phyloP scores from a whole-genome alignment of 2,888 invertebrate species.

The Tipula unca region DNA sequence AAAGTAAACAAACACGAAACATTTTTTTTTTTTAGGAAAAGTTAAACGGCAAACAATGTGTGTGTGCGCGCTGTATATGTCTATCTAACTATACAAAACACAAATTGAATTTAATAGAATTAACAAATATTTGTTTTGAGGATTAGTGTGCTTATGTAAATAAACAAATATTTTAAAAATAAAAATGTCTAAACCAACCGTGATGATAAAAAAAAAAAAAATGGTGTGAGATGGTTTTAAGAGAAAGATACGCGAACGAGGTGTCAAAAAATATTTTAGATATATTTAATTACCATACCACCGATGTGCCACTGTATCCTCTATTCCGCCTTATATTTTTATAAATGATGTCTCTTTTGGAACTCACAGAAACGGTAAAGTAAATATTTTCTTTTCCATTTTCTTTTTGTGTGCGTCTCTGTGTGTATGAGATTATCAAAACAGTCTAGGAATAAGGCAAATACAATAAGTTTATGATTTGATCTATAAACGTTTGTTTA shows the following conservation, averaged over 20 bases:
- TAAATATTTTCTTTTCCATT: not conserved
- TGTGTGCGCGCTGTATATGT: not conserved
- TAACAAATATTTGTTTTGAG: conserved; percentile 16
- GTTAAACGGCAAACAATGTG: not conserved
- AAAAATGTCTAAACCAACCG: not conserved
- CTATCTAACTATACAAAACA: conserved; percentile 4
- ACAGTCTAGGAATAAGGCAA: not conserved
- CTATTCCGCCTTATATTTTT: not conserved
- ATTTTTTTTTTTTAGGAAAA: not conserved
- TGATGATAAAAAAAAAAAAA: not conserved
- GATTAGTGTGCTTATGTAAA: conserved; percentile 16
- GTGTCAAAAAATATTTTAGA: not conserved
- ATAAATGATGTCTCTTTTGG: not conserved
- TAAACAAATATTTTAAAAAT: conserved; percentile 10
- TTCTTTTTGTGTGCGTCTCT: not conserved
- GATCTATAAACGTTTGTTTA: not conserved
- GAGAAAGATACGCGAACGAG: not conserved
- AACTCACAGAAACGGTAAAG: not conserved
- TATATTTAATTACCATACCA: not conserved
- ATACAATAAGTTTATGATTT: not conserved
- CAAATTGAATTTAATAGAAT: conserved; percentile 17
- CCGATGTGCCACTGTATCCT: not conserved
- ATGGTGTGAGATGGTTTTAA: not conserved
- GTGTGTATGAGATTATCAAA: not conserved
- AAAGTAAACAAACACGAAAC: not conserved